These are phyloP conservation scores for Zosterops borbonicus DNA, from an alignment of 2,113 vertebrate species.

Conservation along the genomic window DNA sequence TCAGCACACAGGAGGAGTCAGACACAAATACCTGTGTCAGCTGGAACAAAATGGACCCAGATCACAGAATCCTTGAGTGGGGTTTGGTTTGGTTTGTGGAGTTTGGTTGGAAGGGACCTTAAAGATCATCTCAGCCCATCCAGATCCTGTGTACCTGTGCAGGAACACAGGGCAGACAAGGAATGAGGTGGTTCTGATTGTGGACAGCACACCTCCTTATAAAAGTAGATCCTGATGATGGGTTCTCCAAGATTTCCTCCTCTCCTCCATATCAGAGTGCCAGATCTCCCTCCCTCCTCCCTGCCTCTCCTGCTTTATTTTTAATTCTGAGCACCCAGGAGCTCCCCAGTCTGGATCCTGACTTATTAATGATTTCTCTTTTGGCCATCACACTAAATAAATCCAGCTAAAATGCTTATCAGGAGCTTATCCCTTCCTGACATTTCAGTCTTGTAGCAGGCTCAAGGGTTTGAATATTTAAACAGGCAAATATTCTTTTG, in stretches of 20 bases:
- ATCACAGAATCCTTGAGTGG: neutral
- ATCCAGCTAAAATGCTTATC: conserved; percentile 16
- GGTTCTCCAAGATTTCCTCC: neutral
- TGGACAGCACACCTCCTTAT: neutral
- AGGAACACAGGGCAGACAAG: neutral
- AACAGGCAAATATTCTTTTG: conserved; percentile 37
- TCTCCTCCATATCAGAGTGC: neutral
- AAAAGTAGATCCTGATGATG: neutral
- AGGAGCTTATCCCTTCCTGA: conserved; percentile 17
- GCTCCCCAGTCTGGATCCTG: neutral
- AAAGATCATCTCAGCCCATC: neutral
- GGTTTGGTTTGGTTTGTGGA: neutral
- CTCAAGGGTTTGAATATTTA: conserved; percentile 44
- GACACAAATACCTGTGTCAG: neutral
- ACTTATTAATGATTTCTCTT: conserved; percentile 26
- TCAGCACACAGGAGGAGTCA: neutral
- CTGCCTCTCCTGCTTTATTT: neutral
- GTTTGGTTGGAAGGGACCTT: neutral
- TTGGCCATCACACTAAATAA: conserved; percentile 29
- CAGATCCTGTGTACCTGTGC: neutral
- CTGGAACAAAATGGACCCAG: neutral
- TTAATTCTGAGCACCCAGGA: neutral
- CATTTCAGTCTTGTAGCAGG: neutral
- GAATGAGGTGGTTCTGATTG: neutral
- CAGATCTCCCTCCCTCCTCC: too few relatives aligned